Evolutionary conservation across 2,797 vertebrate genomes (phyloP), one percentile per base, ranked within the genome.

Genomic region (Capromys pilorides): DNA sequence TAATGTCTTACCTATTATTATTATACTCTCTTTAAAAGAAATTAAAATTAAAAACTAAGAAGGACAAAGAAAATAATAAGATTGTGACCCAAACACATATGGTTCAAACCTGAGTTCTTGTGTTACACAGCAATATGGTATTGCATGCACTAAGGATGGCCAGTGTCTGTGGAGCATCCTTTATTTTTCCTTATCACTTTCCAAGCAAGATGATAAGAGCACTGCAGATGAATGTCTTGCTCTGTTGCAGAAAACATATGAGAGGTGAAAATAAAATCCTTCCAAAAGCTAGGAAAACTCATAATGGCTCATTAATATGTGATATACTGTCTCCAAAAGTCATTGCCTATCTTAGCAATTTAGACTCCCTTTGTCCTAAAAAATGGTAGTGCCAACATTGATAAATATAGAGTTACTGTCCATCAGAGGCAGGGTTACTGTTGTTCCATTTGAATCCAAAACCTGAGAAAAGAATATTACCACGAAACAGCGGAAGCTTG

Each of bases 161-260:
- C 0, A 0, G 0, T 54, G 31, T 5, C 9, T 78, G 7, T 5
- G 18, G 19, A 81, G 28, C 4, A n/a, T 18, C 2, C 9, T 19
- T 45, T 62, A 9, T 31, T 66, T 87, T 6, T 75, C 13, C n/a
- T 51, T 51, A 12, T 4, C 4, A 18, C 18, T 39, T 81, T 26
- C 33, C 28, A n/a, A 73, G 4, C 6, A 6, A 82, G 9, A 61
- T 1, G 18, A 3, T 14, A 49, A 54, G 16, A n/a, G 26, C 24
- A 36, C 9, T 1, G 6, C 21, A 1, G 13, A 6, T 4, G 10
- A 7, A 21, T 8, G 1, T 28, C 5, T 18, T n/a, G 0, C 4
- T 26, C 36, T 62, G 16, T 39, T 45, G 41, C n/a, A 75, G 12
- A 75, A 75, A 45, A 6, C 26, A 45, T 45, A 22, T 12, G 21